Conservation (phyloP, 2,888 invertebrate genomes). For the Epinotia bilunana region DNA sequence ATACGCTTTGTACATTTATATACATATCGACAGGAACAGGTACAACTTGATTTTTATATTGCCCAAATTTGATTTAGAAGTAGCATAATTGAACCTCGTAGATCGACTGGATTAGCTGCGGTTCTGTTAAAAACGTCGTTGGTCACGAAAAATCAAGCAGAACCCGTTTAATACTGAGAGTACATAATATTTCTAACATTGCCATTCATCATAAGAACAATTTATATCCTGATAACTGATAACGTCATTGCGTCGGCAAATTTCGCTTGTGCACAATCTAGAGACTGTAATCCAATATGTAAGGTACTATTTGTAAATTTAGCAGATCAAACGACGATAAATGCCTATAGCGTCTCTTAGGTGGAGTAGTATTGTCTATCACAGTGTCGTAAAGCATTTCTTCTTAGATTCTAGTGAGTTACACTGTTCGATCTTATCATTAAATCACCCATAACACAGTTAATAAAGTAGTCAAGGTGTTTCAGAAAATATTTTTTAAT, state of each 20-base stretch:
- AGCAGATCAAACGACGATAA: constrained; percentile 54
- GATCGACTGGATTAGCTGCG: background rate
- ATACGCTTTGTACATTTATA: constrained; percentile 79
- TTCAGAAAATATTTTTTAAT: constrained; percentile 78
- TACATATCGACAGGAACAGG: constrained; percentile 51
- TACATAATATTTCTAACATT: constrained; percentile 60
- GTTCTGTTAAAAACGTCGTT: background rate
- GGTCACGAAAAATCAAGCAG: constrained; percentile 59
- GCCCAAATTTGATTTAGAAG: background rate
- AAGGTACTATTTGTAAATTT: background rate
- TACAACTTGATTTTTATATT: constrained; percentile 53
- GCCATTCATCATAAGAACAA: constrained; percentile 58
- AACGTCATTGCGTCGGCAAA: constrained; percentile 4
- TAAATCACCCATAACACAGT: constrained; percentile 81
- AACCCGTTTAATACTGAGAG: constrained; percentile 60
- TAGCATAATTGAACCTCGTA: constrained; percentile 4
- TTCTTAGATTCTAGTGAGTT: constrained; percentile 84
- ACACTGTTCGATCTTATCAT: constrained; percentile 79
- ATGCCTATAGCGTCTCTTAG: constrained; percentile 76
- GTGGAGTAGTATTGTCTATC: constrained; percentile 80
- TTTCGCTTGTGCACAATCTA: constrained; percentile 7
- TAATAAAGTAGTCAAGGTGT: constrained; percentile 79
- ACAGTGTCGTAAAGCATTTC: constrained; percentile 83
- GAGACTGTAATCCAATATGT: background rate
- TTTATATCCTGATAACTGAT: constrained; percentile 54